Base-by-base conservation (phyloP, 2,113 vertebrate species). In the Galeopterus variegatus region DNA sequence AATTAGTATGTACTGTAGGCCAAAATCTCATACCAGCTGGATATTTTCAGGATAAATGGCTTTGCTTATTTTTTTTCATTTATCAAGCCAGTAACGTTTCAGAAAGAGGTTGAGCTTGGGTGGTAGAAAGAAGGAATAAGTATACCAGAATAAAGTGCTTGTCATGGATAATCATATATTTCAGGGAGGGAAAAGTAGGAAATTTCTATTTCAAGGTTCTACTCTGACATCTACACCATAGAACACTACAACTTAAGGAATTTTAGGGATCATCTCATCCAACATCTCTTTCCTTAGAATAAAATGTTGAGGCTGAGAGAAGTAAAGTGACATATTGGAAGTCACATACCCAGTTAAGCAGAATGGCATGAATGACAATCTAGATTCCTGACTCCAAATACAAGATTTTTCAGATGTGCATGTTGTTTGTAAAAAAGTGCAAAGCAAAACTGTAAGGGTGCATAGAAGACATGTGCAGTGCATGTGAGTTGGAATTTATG, bases 1-100 rank as follows among this genome's bases (percentile, higher is more conserved):
- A 98, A 98, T 99, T 98, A 98, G 97, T 96, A 97, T 96, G 82
- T 98, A 98, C 73, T 98, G 93, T 98, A 98, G 98, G 97, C 97
- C 94, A 98, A 98, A 97, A 96, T 98, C 94, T 95, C 90, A 98
- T 67, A 98, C 97, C 98, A 98, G 97, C 97, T 98, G 98, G 96
- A 98, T 96, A 90, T 97, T 94, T 97, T 67, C 62, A 97, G 88
- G 92, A 97, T 92, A 98, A 97, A 97, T 60, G 88, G 4, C 64
- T 97, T 87, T 72, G 64, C 75, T 86, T 93, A 88, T 94, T 94
- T 93, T 97, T 83, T 79, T 98, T 97, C 86, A 97, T 98, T 98
- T 96, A 95, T 98, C 95, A 97, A 98, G 75, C 92, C 93, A 97
- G 94, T 92, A 97, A 97, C 60, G 98, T 98, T 96, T 93, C 94